Conservation (phyloP, 2,888 invertebrate genomes). For the Pyrocoelia pectoralis region DNA sequence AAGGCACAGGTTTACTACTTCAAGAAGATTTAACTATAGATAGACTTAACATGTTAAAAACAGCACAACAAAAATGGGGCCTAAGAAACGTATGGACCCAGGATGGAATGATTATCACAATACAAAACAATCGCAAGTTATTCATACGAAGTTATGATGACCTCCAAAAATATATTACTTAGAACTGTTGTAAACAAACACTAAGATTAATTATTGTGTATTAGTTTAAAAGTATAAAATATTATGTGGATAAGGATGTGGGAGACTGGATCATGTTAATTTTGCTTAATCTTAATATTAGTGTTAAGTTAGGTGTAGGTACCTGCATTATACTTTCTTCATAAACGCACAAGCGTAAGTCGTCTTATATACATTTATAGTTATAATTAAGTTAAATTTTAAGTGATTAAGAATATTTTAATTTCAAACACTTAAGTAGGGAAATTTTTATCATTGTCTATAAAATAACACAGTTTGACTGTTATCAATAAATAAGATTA, state of each 20-base stretch:
- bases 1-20: neutral
- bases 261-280: neutral
- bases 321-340: neutral
- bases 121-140: neutral
- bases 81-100: neutral
- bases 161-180: no score
- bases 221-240: no score
- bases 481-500: no score
- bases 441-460: no score
- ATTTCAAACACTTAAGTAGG: no score
- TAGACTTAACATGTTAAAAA: neutral
- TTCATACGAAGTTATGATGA: neutral
- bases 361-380: no score
- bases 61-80: neutral
- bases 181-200: no score
- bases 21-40: neutral
- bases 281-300: no score
- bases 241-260: neutral
- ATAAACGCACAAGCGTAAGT: neutral
- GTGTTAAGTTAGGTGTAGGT: neutral
- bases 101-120: neutral
- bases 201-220: no score
- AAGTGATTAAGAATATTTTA: no score
- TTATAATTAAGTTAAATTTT: no score
- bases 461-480: no score